These are phyloP conservation scores for Orthosia cruda DNA, from an alignment of 2,888 invertebrate species.

Conservation along the genomic window DNA sequence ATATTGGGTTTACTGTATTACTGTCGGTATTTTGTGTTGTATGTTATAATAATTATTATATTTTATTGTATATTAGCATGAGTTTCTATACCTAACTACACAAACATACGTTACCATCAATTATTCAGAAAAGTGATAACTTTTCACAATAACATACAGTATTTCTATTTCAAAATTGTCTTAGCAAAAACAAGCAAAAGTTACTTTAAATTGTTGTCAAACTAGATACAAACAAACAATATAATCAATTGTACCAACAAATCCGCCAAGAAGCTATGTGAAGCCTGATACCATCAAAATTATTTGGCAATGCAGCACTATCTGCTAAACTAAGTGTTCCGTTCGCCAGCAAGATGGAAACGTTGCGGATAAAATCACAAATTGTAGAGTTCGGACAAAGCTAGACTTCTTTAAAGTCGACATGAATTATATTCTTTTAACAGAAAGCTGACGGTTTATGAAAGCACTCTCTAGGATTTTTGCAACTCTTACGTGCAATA, in stretches of 20 bases:
- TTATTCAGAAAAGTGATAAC: too few relatives aligned
- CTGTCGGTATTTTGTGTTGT: too few relatives aligned
- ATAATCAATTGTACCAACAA: conserved; percentile 32
- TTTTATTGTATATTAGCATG: too few relatives aligned
- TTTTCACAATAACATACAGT: neutral
- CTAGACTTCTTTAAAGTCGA: conserved; percentile 8
- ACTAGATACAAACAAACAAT: conserved; percentile 33
- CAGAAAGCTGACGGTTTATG: conserved; percentile 1
- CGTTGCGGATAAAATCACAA: conserved; percentile 37
- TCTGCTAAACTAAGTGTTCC: conserved; percentile 57
- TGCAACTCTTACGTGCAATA: neutral
- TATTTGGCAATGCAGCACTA: conserved; percentile 56
- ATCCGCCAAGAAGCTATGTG: conserved; percentile 20
- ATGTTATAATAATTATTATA: too few relatives aligned
- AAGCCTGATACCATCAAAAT: conserved; percentile 49
- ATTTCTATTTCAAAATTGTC: neutral
- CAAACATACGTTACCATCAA: neutral
- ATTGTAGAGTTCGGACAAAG: conserved; percentile 39
- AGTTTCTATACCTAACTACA: too few relatives aligned
- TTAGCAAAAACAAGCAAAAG: neutral
- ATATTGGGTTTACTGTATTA: too few relatives aligned
- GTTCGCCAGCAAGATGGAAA: conserved; percentile 53
- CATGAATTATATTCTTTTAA: conserved; percentile 20
- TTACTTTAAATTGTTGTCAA: neutral
- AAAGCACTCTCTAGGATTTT: neutral